These are phyloP conservation scores for Amblyopsis hoosieri DNA, from an alignment of 2,797 vertebrate species.

Conservation along the genomic window DNA sequence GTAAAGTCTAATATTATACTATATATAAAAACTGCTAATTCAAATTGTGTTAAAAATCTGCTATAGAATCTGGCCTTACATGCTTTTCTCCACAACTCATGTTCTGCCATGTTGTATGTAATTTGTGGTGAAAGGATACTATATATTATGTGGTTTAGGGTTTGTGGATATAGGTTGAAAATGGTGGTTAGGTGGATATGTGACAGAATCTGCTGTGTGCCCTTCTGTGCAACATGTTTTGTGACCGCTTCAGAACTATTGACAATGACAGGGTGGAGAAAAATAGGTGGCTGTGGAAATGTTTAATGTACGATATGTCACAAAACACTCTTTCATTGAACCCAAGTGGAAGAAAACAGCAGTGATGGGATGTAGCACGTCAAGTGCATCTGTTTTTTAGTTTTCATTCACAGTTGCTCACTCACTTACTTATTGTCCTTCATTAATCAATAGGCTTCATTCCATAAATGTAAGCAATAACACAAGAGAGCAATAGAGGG, in stretches of 20 bases:
- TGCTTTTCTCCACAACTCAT: slow-evolving; percentile 23
- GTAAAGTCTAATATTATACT: background rate
- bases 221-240: slow-evolving; percentile 56
- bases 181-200: slow-evolving; percentile 58
- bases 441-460: too few relatives aligned
- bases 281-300: slow-evolving; percentile 51
- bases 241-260: slow-evolving; percentile 35
- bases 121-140: slow-evolving; percentile 47
- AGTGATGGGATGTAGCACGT: slow-evolving; percentile 16
- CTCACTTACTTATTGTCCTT: slow-evolving; percentile 30
- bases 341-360: slow-evolving; percentile 37
- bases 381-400: slow-evolving; percentile 24
- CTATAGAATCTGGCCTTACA: background rate
- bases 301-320: slow-evolving; percentile 66
- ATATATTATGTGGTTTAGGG: slow-evolving; percentile 28
- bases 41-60: background rate
- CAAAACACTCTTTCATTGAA: slow-evolving; percentile 59
- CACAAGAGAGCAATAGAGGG: too few relatives aligned
- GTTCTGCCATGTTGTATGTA: slow-evolving; percentile 38
- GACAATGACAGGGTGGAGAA: slow-evolving; percentile 64
- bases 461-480: too few relatives aligned
- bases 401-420: slow-evolving; percentile 23
- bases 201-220: slow-evolving; percentile 44
- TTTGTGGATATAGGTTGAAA: slow-evolving; percentile 53
- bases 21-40: background rate